A percentile compares a stretch with the other conserved stretches of the same genome.
Conservation (phyloP, 1,140 invertebrate species). For the Adoxophyes honmai region DNA sequence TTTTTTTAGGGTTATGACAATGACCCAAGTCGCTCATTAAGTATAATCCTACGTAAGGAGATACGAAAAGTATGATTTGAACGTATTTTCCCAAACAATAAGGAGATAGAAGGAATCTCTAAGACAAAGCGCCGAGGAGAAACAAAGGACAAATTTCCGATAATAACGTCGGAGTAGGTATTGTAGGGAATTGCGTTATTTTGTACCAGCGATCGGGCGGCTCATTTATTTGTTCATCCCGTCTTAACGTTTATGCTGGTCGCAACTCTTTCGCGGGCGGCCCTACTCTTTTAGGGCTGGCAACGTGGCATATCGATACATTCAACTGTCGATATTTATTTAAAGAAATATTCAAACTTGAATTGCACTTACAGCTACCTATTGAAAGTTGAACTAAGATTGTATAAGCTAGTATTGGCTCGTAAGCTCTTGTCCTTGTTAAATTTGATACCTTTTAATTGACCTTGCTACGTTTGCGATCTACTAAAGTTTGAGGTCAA, state of each 20-base stretch:
- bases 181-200: conserved; percentile 32
- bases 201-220: conserved; percentile 40
- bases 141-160: conserved; percentile 28
- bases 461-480: too few relatives aligned
- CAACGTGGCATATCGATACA: conserved; percentile 19
- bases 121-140: conserved; percentile 22
- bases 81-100: conserved; percentile 9
- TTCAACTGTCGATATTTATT: background rate
- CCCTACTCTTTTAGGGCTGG: conserved; percentile 31
- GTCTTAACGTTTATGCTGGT: conserved; percentile 58
- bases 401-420: too few relatives aligned
- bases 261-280: conserved; percentile 54
- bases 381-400: too few relatives aligned
- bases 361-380: too few relatives aligned
- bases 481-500: too few relatives aligned
- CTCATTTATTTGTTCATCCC: conserved; percentile 70
- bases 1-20: too few relatives aligned
- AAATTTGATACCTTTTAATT: too few relatives aligned
- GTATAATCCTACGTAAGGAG: conserved; percentile 13
- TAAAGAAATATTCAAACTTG: too few relatives aligned
- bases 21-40: conserved; percentile 4
- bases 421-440: too few relatives aligned
- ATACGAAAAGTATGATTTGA: conserved; percentile 13
- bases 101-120: conserved; percentile 14
- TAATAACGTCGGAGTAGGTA: conserved; percentile 27